phyloP scores from a whole-genome alignment of 2,113 vertebrate genomes.

The Spermophilus dauricus region DNA sequence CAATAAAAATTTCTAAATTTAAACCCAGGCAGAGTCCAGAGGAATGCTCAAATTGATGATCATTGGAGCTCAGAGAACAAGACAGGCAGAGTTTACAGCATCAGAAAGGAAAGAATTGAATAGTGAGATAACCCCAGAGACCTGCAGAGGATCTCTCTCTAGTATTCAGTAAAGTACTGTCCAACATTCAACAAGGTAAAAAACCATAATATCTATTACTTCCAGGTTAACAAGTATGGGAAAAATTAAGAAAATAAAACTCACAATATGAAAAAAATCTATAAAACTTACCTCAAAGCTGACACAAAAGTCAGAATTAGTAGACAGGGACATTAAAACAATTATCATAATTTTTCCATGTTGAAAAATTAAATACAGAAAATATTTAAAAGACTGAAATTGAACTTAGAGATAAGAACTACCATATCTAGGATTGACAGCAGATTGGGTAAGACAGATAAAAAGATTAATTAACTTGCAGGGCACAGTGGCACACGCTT shows the following conservation, averaged over 20 bases:
- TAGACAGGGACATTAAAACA: background rate
- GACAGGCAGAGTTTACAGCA: background rate
- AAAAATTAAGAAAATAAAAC: background rate
- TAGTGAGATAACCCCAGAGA: background rate
- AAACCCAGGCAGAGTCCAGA: background rate
- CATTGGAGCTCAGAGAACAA: background rate
- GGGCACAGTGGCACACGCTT: too few relatives aligned
- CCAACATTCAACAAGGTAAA: background rate
- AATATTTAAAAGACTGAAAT: background rate
- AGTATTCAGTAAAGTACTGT: background rate
- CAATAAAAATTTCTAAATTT: background rate
- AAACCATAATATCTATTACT: background rate
- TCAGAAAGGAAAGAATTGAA: background rate
- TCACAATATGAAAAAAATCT: background rate
- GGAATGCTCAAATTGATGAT: background rate
- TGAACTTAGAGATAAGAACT: slow-evolving; percentile 42
- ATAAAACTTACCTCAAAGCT: background rate
- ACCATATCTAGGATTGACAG: background rate
- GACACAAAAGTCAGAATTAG: background rate
- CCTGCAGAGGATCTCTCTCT: background rate
- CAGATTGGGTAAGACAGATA: background rate
- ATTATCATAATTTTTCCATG: background rate
- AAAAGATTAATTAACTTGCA: background rate
- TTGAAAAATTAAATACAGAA: background rate
- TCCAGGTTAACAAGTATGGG: background rate